phyloP scores from a whole-genome alignment of 2,797 vertebrate genomes.

The Gorsachius magnificus region DNA sequence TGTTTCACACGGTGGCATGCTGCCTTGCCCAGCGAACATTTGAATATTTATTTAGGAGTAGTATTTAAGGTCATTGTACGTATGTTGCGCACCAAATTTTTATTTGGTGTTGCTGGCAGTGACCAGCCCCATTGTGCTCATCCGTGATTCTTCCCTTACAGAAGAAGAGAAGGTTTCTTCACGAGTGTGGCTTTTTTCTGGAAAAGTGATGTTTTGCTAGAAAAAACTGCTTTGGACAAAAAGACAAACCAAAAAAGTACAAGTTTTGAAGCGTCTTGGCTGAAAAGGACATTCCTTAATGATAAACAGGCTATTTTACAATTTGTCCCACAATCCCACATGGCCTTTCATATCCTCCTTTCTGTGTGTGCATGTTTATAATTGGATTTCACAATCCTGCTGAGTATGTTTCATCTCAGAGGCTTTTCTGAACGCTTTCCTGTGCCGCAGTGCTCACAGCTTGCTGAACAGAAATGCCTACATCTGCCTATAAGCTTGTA shows the following conservation, averaged over 20 bases:
- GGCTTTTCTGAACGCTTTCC: not conserved
- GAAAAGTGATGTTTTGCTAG: not conserved
- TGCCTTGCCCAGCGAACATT: not conserved
- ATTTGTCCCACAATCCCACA: not conserved
- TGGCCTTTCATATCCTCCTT: not conserved
- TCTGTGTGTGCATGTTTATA: not conserved
- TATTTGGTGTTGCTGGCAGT: not conserved
- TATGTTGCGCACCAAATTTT: not conserved
- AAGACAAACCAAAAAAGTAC: not conserved
- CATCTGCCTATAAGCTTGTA: accelerated
- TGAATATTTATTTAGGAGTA: not conserved
- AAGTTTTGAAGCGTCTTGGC: constrained; percentile 8
- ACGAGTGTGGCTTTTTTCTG: not conserved
- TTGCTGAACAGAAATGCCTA: not conserved
- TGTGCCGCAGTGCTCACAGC: not conserved
- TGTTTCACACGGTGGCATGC: not conserved
- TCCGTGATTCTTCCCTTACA: not conserved
- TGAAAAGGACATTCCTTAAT: constrained; percentile 27
- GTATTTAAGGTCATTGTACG: accelerated
- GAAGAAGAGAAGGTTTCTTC: not conserved
- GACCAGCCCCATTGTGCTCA: accelerated
- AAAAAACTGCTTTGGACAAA: not conserved
- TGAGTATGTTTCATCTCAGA: not conserved
- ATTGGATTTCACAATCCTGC: constrained; percentile 22
- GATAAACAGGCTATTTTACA: constrained; percentile 2